Evolutionary conservation across 2,888 invertebrate genomes (phyloP).

Genomic region (Dicycla oo): DNA sequence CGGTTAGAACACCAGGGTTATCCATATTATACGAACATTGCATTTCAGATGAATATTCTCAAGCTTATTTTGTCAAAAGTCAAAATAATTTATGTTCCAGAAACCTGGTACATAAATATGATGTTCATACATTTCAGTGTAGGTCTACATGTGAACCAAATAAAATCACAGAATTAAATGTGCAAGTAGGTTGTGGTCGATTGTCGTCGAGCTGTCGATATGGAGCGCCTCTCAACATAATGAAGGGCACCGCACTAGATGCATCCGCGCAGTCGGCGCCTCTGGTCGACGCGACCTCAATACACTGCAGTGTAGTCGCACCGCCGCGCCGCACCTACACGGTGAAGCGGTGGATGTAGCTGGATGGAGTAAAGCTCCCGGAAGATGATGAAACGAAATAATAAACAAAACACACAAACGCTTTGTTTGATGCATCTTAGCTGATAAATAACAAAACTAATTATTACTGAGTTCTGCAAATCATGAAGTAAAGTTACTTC

Average conservation of each 20-base stretch:
- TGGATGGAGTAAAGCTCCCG: neutral
- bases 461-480: neutral
- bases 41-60: neutral
- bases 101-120: neutral
- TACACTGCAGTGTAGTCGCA: too few species aligned
- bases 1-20: too few species aligned
- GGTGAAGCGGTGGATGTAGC: neutral
- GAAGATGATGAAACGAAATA: neutral
- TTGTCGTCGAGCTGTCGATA: neutral
- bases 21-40: neutral
- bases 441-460: conserved; percentile 2
- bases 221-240: neutral
- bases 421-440: too few species aligned
- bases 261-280: too few species aligned
- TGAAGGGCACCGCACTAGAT: too few species aligned
- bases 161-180: neutral
- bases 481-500: neutral
- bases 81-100: neutral
- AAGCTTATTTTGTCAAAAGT: neutral
- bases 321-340: too few species aligned
- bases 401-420: neutral
- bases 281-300: too few species aligned
- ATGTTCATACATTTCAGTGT: neutral
- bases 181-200: neutral
- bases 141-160: neutral